Evolutionary conservation across 2,113 vertebrate genomes (phyloP), one percentile per base, ranked within the genome.

Genomic region (Fukomys damarensis): DNA sequence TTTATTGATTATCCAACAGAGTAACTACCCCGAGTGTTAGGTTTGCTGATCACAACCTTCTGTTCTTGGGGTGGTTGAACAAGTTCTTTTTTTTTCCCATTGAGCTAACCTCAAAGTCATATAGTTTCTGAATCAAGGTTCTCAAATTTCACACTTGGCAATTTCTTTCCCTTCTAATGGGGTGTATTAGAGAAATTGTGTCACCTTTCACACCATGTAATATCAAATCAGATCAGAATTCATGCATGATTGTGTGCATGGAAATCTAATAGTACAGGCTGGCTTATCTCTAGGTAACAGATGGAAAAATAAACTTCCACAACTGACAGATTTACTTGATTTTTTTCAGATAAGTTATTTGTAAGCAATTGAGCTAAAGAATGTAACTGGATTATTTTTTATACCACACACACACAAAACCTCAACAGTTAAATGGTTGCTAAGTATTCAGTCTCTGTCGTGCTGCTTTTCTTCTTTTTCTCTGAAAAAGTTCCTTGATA

Each of bases 361-460:
- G 97, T 99, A 98, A 99, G 98, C 99, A 99, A 98, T 98, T 97
- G 98, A 99, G 98, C 98, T 99, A 98, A 99, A 99, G 98, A 99
- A 99, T 98, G 83, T 97, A 95, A 97, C 97, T 96, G 97, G 98
- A 98, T 99, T 99, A 97, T 98, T 99, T 96, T 99, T 98, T 98
- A 98, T 98, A 97, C 89, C 61, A 96, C 98, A 84, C 95, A 98
- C 98, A 88, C 98, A 83, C n/a, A 41, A 35, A 54, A 63, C 88
- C 91, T 89, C 88, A 87, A 97, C 96, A 98, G 98, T 98, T 98
- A 99, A 98, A 98, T 96, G 95, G 96, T 97, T 98, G 96, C 97
- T 98, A 97, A 98, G 98, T 98, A 98, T 98, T 99, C 97, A 98
- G 98, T 91, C 95, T 97, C 70, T 96, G 43, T 91, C 86, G 94